These are phyloP conservation scores for Ophion slaviceki DNA, from an alignment of 2,888 invertebrate genomes.

Conservation along the genomic window DNA sequence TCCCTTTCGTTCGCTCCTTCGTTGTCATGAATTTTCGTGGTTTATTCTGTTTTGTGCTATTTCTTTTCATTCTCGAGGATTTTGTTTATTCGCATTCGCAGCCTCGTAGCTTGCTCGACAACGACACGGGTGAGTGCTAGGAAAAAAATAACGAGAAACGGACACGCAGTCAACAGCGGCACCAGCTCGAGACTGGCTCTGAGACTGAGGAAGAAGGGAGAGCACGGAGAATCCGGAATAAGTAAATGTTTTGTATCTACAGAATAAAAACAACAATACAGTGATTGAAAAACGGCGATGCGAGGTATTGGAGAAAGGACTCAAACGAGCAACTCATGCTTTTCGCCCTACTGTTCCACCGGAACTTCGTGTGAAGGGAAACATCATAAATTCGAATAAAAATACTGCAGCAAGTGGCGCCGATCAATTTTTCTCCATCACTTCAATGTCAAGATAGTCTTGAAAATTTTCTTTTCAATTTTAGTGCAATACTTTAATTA, in stretches of 20 bases:
- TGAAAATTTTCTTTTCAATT: too few species aligned
- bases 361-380: not conserved
- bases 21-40: constrained; percentile 54
- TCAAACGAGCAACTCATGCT: not conserved
- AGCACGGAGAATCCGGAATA: constrained; percentile 33
- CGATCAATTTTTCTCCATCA: too few species aligned
- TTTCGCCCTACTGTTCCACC: not conserved
- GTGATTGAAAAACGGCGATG: not conserved
- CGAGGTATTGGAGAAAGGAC: constrained; percentile 4
- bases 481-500: too few species aligned
- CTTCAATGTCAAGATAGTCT: too few species aligned
- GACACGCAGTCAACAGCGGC: constrained; percentile 48
- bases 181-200: not conserved
- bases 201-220: constrained; percentile 15
- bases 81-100: constrained; percentile 61
- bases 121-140: constrained; percentile 17
- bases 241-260: constrained; percentile 66
- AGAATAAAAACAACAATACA: constrained; percentile 61
- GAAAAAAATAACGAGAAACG: constrained; percentile 31
- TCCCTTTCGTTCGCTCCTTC: constrained; percentile 42
- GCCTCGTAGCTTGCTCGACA: constrained; percentile 22
- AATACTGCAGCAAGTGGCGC: too few species aligned
- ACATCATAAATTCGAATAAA: not conserved
- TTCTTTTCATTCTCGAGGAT: constrained; percentile 44
- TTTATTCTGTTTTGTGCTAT: constrained; percentile 54